phyloP scores from a whole-genome alignment of 2,888 invertebrate genomes.

The Hoplodrina blanda region DNA sequence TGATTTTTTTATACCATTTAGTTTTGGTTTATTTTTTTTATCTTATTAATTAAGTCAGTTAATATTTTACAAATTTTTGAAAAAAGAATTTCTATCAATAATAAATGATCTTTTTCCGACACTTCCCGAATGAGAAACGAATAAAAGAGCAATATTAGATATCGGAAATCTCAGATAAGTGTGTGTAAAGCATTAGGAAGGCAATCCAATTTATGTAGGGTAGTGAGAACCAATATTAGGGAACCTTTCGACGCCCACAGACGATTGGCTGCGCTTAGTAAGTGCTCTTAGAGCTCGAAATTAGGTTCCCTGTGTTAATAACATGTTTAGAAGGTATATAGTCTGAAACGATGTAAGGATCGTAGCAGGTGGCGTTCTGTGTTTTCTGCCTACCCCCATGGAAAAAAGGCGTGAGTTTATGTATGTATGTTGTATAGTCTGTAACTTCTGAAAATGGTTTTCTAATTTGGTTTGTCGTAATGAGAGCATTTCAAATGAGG shows the following conservation, averaged over 20 bases:
- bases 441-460: no score
- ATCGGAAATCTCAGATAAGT: slow-evolving; percentile 65
- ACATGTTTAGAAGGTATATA: not conserved
- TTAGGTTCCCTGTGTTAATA: slow-evolving; percentile 19
- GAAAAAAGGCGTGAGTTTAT: no score
- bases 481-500: no score
- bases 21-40: no score
- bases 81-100: not conserved
- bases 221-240: slow-evolving; percentile 64
- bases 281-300: slow-evolving; percentile 28
- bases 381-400: no score
- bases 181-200: slow-evolving; percentile 65
- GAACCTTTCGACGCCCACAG: slow-evolving; percentile 60
- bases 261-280: slow-evolving; percentile 50
- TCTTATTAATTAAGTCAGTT: no score
- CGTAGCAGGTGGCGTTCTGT: no score
- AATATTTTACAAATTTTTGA: no score
- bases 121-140: slow-evolving; percentile 40
- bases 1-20: no score
- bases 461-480: no score
- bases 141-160: slow-evolving; percentile 63
- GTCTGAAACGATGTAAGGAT: no score
- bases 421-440: no score
- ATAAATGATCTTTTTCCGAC: slow-evolving; percentile 7
- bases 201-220: slow-evolving; percentile 70